A percentile compares a stretch with the other conserved stretches of the same genome.
Conservation (phyloP, 1,140 invertebrate genomes). For the Danaus plexippus region DNA sequence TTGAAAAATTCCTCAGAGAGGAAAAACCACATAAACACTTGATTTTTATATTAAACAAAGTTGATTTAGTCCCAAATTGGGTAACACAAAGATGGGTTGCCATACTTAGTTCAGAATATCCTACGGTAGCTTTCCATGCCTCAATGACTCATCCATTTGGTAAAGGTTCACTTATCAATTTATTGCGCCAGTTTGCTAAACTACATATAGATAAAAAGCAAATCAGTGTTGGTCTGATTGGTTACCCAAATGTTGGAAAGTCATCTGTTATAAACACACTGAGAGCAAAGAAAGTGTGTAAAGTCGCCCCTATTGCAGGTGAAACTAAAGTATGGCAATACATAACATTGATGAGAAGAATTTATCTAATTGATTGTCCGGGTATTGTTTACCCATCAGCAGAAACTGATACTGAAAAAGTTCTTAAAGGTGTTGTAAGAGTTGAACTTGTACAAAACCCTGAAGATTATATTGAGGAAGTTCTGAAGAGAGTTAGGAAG, state of each 20-base stretch:
- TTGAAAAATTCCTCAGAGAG: slow-evolving; percentile 91
- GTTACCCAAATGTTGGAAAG: slow-evolving; percentile 99
- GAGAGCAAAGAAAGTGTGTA: slow-evolving; percentile 95
- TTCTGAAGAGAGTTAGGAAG: slow-evolving; percentile 89
- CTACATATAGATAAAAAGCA: slow-evolving; percentile 96
- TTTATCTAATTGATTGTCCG: slow-evolving; percentile 99
- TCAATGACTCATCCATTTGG: slow-evolving; percentile 98
- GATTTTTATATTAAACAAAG: slow-evolving; percentile 96
- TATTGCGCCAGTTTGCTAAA: slow-evolving; percentile 97
- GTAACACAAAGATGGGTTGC: slow-evolving; percentile 97
- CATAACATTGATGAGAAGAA: slow-evolving; percentile 96
- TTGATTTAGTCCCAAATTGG: slow-evolving; percentile 96
- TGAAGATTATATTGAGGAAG: slow-evolving; percentile 92
- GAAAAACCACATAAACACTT: slow-evolving; percentile 96
- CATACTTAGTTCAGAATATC: slow-evolving; percentile 93
- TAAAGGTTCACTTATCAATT: slow-evolving; percentile 97
- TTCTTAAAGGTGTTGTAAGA: slow-evolving; percentile 95
- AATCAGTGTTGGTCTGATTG: slow-evolving; percentile 99
- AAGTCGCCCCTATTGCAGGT: slow-evolving; percentile 98
- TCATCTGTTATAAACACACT: slow-evolving; percentile 98
- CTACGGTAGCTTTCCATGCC: slow-evolving; percentile 98
- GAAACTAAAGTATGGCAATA: slow-evolving; percentile 99
- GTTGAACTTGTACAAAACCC: slow-evolving; percentile 96
- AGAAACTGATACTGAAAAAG: slow-evolving; percentile 95
- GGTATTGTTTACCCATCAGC: slow-evolving; percentile 97